phyloP scores from a whole-genome alignment of 2,888 invertebrate genomes.

The Orthonychiurus folsomi region DNA sequence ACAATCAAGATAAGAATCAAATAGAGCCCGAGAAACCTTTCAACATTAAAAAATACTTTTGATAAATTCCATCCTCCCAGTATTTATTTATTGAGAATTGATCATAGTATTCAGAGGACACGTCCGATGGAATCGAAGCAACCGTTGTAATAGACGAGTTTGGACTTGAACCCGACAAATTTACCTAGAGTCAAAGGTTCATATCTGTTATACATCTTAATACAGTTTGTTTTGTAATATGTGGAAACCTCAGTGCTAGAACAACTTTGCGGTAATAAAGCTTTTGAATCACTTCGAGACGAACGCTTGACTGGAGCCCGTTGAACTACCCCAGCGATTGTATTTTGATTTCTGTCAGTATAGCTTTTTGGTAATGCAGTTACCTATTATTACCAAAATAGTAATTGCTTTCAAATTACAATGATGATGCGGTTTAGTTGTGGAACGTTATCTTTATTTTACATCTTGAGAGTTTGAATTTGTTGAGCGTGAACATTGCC shows the following conservation, averaged over 20 bases:
- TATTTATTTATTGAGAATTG: constrained; percentile 2
- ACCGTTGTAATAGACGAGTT: not conserved
- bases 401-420: too few relatives aligned
- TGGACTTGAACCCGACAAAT: not conserved
- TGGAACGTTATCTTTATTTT: not conserved
- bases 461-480: not conserved
- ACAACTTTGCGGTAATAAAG: not conserved
- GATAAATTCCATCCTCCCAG: not conserved
- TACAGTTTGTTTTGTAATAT: too few relatives aligned
- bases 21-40: not conserved
- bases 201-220: too few relatives aligned
- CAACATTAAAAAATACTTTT: not conserved
- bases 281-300: not conserved
- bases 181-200: not conserved
- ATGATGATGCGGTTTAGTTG: too few relatives aligned
- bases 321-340: not conserved
- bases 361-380: not conserved
- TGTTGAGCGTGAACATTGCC: not conserved
- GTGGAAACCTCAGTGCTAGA: too few relatives aligned
- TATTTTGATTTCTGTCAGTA: not conserved
- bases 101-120: not conserved
- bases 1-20: too few relatives aligned
- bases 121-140: not conserved
- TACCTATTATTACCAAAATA: not conserved
- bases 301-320: too few relatives aligned